Evolutionary conservation across 37 sponge, comb jelly and placozoan genomes (phyloP), one percentile per base, ranked within the genome.

Genomic region (Oscarella lobularis): DNA sequence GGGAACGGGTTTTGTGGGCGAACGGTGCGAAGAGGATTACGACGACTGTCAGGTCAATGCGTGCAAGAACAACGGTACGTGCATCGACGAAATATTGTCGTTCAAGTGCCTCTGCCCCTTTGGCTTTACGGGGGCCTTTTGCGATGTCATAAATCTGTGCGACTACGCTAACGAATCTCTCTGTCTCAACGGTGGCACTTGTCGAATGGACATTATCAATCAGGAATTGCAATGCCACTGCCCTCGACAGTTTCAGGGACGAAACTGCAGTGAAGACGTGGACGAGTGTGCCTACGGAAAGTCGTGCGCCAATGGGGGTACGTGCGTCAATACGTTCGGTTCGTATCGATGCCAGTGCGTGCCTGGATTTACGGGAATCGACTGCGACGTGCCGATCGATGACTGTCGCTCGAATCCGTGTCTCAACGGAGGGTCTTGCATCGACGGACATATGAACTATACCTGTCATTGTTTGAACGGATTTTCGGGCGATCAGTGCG

Each of bases 41-140:
- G 66, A 80, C 36, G 66, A 78, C 60, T 80, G 81, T 80, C 36
- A 38, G 20, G 20, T 20, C 27, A 6, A 71, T 32, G 86, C 92
- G 0, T 91, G 92, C 34, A 38, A 68, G 33, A 91, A 88, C 55
- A 77, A 73, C 0, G 92, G 79, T 0, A 77, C 76, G 1, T 91
- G 92, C 40, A 33, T 68, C 3, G 83, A 85, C 37, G 67, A 40
- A 30, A 40, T 60, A 66, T 55, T 60, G 40, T 39, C 75, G 4
- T 78, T 66, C 38, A 3, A 31, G 35, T 80, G 81, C 30, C 27
- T 31, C 9, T 80, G 81, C 65, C 29, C 75, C 6, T n/a, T 54
- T 75, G 81, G 81, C 34, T 80, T 48, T n/a, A 33, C 35, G 2
- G 81, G 81, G 2, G 14, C n/a, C 37, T 69, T 41, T 33, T 80